A percentile compares a stretch with the other conserved stretches of the same genome.
Conservation (phyloP, 2,888 invertebrate genomes). For the Hemaris fuciformis region DNA sequence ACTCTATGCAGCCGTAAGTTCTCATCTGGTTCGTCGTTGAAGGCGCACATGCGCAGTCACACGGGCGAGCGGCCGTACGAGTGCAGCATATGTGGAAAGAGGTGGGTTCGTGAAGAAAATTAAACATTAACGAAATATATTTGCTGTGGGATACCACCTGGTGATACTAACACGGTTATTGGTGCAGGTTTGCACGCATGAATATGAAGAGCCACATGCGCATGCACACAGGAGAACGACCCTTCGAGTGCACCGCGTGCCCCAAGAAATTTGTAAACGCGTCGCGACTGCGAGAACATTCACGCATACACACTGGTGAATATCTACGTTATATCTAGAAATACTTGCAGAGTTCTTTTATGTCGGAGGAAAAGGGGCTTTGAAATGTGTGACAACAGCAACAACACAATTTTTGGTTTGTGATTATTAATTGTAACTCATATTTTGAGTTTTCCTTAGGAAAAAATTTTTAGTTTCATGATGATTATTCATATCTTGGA, state of each 20-base stretch:
- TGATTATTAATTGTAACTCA: too few relatives aligned
- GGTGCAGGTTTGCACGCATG: constrained; percentile 60
- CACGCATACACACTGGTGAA: constrained; percentile 65
- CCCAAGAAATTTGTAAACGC: constrained; percentile 55
- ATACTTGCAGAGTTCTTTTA: too few relatives aligned
- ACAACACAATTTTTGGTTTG: too few relatives aligned
- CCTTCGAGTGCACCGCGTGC: constrained; percentile 75
- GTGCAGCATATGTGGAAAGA: constrained; percentile 78
- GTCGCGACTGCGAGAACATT: constrained; percentile 60
- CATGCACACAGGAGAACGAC: constrained; percentile 79
- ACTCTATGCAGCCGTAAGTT: constrained; percentile 64
- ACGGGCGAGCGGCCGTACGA: constrained; percentile 81
- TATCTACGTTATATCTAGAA: too few relatives aligned
- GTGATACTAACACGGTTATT: too few relatives aligned
- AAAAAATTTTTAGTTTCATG: too few relatives aligned
- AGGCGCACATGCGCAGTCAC: constrained; percentile 79
- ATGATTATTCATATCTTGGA: too few relatives aligned
- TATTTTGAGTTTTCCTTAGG: too few relatives aligned
- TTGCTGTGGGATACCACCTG: neutral
- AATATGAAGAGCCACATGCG: constrained; percentile 75
- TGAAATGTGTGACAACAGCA: too few relatives aligned
- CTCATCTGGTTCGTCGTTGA: constrained; percentile 77
- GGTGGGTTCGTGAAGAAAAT: constrained; percentile 31
- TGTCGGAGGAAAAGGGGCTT: too few relatives aligned
- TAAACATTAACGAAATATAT: constrained; percentile 18